phyloP scores from a whole-genome alignment of 2,113 vertebrate species.

The Smithornis capensis region DNA sequence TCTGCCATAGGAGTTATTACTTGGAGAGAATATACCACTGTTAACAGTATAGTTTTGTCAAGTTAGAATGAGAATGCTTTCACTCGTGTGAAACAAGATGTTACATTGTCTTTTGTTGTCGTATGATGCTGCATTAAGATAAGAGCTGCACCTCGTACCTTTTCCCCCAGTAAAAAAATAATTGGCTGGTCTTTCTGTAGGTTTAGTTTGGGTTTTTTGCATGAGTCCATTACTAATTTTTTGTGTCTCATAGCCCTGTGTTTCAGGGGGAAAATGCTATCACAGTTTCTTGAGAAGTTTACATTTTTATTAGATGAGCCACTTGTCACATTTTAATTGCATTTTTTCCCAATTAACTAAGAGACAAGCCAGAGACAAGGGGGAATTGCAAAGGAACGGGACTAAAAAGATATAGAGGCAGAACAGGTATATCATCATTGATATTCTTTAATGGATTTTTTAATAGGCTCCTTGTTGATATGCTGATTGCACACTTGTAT shows the following conservation, averaged over 20 bases:
- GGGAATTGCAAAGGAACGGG: constrained; percentile 21
- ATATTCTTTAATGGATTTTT: neutral
- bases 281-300: neutral
- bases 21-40: neutral
- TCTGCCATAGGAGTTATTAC: neutral
- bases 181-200: neutral
- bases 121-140: neutral
- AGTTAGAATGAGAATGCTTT: neutral
- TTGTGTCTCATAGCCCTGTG: neutral
- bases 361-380: constrained; percentile 28
- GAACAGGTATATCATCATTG: neutral
- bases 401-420: constrained; percentile 49
- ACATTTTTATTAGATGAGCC: neutral
- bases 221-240: neutral
- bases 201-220: neutral
- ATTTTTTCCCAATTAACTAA: neutral
- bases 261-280: neutral
- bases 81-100: neutral
- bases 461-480: neutral
- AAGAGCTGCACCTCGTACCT: neutral
- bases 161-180: neutral
- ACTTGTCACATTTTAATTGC: neutral
- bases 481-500: neutral
- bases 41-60: neutral
- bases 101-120: neutral